Percentiles rank a stretch among this genome's conserved stretches.
These are phyloP conservation scores for Helicoverpa assulta DNA, from an alignment of 2,888 invertebrate species.

Conservation along the genomic window DNA sequence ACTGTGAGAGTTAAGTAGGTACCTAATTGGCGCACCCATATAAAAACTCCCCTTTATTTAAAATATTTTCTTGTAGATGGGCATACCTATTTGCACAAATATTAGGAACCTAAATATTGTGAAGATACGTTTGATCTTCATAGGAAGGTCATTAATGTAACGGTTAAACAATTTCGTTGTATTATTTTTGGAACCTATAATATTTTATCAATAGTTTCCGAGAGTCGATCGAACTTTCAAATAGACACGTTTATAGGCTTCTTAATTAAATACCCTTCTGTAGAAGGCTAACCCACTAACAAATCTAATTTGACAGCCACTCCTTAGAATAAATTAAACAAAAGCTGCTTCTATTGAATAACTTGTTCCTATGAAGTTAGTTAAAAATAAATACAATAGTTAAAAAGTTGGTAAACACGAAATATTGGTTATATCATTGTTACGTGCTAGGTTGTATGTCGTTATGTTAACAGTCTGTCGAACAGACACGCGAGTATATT, in stretches of 20 bases:
- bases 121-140: too few relatives aligned
- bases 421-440: conserved; percentile 42
- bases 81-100: too few relatives aligned
- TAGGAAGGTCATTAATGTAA: too few relatives aligned
- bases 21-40: too few relatives aligned
- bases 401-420: conserved; percentile 31
- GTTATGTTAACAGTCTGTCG: conserved; percentile 13
- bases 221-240: not conserved
- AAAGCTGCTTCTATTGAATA: not conserved
- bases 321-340: not conserved
- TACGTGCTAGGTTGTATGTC: conserved; percentile 35
- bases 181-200: too few relatives aligned
- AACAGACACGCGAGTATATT: not conserved
- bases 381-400: conserved; percentile 17
- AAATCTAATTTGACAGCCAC: not conserved
- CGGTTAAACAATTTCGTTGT: too few relatives aligned
- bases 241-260: not conserved
- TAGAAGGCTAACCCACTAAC: not conserved
- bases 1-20: too few relatives aligned
- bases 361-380: conserved; percentile 13
- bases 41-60: too few relatives aligned
- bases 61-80: too few relatives aligned
- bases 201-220: not conserved
- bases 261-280: not conserved
- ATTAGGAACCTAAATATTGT: too few relatives aligned